A percentile compares a stretch with the other conserved stretches of the same genome.
Evolutionary conservation across 2,888 invertebrate genomes (phyloP).

Genomic region (Conus canariensis): DNA sequence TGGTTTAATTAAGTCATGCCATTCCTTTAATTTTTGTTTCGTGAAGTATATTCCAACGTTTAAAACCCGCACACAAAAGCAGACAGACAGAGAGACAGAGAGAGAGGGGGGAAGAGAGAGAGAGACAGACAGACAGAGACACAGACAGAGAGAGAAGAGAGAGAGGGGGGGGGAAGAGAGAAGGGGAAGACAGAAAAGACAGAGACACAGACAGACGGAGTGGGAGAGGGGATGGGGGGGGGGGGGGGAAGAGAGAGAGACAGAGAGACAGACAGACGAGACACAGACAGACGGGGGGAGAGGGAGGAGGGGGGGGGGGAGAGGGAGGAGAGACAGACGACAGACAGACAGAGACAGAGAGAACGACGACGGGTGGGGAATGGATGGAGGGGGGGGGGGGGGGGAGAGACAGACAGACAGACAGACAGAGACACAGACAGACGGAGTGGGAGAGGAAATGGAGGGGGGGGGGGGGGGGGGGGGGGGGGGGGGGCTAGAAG

Average conservation of each 20-base stretch:
- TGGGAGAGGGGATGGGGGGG: no score
- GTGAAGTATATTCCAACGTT: no score
- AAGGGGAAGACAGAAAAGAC: no score
- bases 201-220: not conserved
- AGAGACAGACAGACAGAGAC: not conserved
- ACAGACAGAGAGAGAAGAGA: not conserved
- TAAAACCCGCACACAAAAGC: no score
- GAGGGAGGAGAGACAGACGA: not conserved
- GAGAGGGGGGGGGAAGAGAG: not conserved
- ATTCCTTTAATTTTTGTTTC: no score
- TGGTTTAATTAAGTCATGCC: no score
- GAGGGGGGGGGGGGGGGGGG: not conserved
- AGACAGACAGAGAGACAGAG: not conserved
- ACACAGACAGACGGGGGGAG: not conserved
- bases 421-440: not conserved
- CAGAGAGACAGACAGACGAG: no score
- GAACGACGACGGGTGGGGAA: not conserved
- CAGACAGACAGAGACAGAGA: not conserved
- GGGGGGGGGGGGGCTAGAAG: no score
- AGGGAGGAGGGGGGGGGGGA: not conserved
- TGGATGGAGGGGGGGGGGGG: not conserved
- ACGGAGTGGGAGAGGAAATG: not conserved
- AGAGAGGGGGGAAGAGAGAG: no score
- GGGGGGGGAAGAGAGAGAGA: no score
- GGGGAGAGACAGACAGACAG: not conserved